These are phyloP conservation scores for Megathymus violae DNA, from an alignment of 1,140 invertebrate species.

Conservation along the genomic window DNA sequence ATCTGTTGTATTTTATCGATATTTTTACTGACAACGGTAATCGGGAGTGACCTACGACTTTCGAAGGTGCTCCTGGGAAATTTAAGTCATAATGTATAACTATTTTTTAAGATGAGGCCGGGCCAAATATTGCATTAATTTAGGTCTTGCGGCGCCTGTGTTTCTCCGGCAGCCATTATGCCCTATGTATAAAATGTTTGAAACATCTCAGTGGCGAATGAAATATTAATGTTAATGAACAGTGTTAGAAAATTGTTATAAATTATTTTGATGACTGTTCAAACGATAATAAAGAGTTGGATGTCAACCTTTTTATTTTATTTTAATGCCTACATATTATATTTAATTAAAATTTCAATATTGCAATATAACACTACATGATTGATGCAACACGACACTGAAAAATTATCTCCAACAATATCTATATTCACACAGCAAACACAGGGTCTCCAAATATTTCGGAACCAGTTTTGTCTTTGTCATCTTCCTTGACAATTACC, in stretches of 20 bases:
- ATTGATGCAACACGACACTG: no score
- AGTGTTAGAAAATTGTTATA: constrained; percentile 85
- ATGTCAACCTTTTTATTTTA: constrained; percentile 76
- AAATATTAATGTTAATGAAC: constrained; percentile 81
- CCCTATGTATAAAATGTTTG: constrained; percentile 72
- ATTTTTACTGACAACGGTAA: constrained; percentile 75
- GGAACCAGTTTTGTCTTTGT: constrained; percentile 49
- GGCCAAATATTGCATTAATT: constrained; percentile 81
- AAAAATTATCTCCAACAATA: constrained; percentile 7
- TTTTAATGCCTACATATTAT: constrained; percentile 40
- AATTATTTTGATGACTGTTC: constrained; percentile 86
- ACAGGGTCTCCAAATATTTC: constrained; percentile 57
- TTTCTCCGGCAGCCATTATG: constrained; percentile 64
- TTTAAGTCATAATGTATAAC: constrained; percentile 81
- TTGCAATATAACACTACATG: no score
- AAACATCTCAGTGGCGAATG: constrained; percentile 81
- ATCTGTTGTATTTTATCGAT: constrained; percentile 82
- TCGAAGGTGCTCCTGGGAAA: constrained; percentile 53
- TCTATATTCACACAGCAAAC: constrained; percentile 2
- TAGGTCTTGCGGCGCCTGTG: constrained; percentile 69
- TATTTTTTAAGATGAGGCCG: constrained; percentile 81
- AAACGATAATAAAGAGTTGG: constrained; percentile 85
- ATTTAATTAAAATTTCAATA: no score
- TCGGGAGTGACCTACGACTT: constrained; percentile 49
- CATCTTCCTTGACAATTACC: constrained; percentile 31